These are phyloP conservation scores for Poicephalus gulielmi DNA, from an alignment of 2,113 vertebrate species.

Conservation along the genomic window DNA sequence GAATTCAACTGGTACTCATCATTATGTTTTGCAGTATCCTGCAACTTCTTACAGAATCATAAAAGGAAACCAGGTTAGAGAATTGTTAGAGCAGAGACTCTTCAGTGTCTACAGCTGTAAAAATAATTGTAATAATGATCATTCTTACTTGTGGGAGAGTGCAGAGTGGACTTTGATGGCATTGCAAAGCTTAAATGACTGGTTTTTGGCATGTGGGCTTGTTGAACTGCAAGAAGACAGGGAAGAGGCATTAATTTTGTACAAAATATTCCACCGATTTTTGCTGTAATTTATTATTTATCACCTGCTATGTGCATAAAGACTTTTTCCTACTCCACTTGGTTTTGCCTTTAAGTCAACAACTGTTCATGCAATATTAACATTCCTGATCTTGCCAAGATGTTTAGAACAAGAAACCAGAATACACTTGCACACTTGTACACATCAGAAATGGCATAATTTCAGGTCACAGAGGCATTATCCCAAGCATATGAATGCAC, in stretches of 20 bases:
- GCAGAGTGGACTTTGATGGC: background rate
- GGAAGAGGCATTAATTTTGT: background rate
- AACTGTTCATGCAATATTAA: conserved; percentile 34
- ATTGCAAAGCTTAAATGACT: background rate
- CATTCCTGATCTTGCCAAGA: background rate
- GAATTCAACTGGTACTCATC: background rate
- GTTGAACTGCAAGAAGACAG: background rate
- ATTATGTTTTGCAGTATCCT: background rate
- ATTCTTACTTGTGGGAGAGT: background rate
- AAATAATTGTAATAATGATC: background rate
- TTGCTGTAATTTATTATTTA: conserved; percentile 26
- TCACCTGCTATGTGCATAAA: background rate
- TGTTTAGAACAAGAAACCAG: background rate
- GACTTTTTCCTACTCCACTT: conserved; percentile 6
- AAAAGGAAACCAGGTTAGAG: background rate
- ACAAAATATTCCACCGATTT: background rate
- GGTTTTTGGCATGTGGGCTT: background rate
- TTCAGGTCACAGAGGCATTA: background rate
- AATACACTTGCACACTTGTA: background rate
- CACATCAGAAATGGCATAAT: background rate
- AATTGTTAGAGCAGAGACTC: background rate
- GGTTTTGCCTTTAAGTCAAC: background rate
- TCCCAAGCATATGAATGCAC: background rate
- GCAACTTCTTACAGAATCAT: background rate
- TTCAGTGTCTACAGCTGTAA: background rate